phyloP scores from a whole-genome alignment of 2,113 vertebrate species.

The Gasterosteus nipponicus region DNA sequence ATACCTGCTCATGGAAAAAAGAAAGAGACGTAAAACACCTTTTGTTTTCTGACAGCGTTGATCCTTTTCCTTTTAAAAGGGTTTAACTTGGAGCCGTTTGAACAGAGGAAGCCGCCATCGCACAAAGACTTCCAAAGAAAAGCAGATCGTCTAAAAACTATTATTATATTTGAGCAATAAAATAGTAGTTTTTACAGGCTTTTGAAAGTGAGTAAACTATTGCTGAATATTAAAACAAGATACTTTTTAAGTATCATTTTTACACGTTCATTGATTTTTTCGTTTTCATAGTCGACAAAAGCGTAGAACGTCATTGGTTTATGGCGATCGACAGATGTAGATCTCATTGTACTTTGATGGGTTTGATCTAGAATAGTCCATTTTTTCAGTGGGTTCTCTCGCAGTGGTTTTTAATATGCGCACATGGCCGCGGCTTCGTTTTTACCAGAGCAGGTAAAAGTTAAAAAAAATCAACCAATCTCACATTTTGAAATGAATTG shows the following conservation, averaged over 20 bases:
- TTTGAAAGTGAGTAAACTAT: slow-evolving; percentile 18
- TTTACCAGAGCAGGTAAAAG: too few relatives aligned
- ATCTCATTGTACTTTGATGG: not conserved
- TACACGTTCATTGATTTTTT: not conserved
- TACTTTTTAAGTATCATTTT: not conserved
- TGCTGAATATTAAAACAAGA: not conserved
- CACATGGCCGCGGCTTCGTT: too few relatives aligned
- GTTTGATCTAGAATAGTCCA: not conserved
- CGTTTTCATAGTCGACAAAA: not conserved
- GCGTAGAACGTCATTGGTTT: too few relatives aligned
- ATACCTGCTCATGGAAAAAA: slow-evolving; percentile 14
- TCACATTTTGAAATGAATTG: too few relatives aligned
- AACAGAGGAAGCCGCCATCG: slow-evolving; percentile 4
- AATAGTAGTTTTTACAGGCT: not conserved
- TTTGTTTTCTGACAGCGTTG: slow-evolving; percentile 7
- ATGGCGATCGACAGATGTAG: not conserved
- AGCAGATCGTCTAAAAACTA: not conserved
- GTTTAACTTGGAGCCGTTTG: slow-evolving; percentile 6
- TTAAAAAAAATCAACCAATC: too few relatives aligned
- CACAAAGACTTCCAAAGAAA: not conserved
- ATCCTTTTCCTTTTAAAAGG: not conserved
- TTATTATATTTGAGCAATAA: too few relatives aligned
- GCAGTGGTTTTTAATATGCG: slow-evolving; percentile 20
- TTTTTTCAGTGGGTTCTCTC: not conserved
- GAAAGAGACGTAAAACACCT: slow-evolving; percentile 6